Evolutionary conservation across 2,888 invertebrate species (phyloP), one percentile per base, ranked within the genome.

Genomic region (Frankliniella intonsa): DNA sequence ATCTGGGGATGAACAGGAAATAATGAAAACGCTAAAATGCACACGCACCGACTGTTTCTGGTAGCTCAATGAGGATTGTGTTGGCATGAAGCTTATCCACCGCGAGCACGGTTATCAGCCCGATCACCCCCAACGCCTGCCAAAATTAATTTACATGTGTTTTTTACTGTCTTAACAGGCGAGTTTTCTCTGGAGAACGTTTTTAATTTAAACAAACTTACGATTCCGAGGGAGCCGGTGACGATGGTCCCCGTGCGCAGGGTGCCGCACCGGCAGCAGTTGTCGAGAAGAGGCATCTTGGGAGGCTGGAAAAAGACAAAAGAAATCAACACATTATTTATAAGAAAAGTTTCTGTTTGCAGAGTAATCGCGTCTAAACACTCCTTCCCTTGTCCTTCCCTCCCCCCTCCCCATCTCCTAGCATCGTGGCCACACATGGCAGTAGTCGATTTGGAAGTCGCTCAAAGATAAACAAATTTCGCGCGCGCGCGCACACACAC

Each of bases 41-140:
- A 55, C 10, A 38, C 55, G 22, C 9, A 80, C 83, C 27, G 80
- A 80, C 65, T 22, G 38, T 22, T n/a, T 83, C 79, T 10, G 93
- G 91, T 79, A 94, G 88, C 86, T 94, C 93, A 84, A 95, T 91
- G 76, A 95, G 90, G 86, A 94, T 93, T n/a, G 94, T 95, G 86
- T 92, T 93, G 88, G 94, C 92, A 85, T 93, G 92, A 80, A 94
- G 91, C 83, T 91, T 90, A 81, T 90, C 90, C 80, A 89, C 90
- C 69, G 92, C 87, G 83, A 94, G 89, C 84, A 95, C 91, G 69
- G 93, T 92, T 69, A 91, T 86, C 80, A 95, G 92, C 14, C 94
- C 93, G 38, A 94, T 88, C n/a, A 91, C 85, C 91, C 91, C 86
- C 76, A 88, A 88, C 83, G 82, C 82, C 81, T 84, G 82, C 27